Conservation (phyloP, 2,888 invertebrate genomes). For the Agriopis leucophaearia region DNA sequence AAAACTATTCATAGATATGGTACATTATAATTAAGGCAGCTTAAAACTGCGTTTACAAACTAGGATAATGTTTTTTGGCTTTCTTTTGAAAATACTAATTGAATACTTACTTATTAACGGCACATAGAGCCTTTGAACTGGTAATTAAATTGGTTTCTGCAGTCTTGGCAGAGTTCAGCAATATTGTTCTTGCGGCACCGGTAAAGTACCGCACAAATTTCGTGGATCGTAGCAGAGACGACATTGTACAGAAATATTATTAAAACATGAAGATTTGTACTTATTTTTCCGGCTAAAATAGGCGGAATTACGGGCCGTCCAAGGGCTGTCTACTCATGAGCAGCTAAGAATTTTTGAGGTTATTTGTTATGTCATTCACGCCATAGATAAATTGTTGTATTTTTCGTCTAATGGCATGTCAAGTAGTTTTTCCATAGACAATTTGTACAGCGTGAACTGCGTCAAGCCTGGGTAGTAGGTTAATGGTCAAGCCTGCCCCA, state of each 20-base stretch:
- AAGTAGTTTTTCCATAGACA: conserved; percentile 1
- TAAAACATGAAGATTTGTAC: conserved; percentile 50
- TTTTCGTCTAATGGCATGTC: no score
- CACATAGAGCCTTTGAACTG: conserved; percentile 72
- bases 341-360: conserved; percentile 61
- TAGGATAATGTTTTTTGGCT: not conserved
- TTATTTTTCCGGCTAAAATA: conserved; percentile 29
- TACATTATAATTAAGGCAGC: not conserved
- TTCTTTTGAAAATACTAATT: not conserved
- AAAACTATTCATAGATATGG: not conserved
- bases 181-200: conserved; percentile 89
- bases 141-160: conserved; percentile 86
- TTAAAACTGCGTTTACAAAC: not conserved
- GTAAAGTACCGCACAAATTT: conserved; percentile 91
- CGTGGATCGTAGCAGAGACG: conserved; percentile 89
- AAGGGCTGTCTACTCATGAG: conserved; percentile 22
- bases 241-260: conserved; percentile 76
- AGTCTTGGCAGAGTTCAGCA: conserved; percentile 88
- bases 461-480: no score
- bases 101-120: conserved; percentile 72
- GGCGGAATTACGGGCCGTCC: conserved; percentile 31
- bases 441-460: not conserved
- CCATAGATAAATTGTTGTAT: not conserved
- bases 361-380: conserved; percentile 71
- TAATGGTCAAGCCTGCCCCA: no score